Percentiles rank a stretch among this genome's conserved stretches.
Evolutionary conservation across 2,888 invertebrate genomes (phyloP).

Genomic region (Mimas tiliae): DNA sequence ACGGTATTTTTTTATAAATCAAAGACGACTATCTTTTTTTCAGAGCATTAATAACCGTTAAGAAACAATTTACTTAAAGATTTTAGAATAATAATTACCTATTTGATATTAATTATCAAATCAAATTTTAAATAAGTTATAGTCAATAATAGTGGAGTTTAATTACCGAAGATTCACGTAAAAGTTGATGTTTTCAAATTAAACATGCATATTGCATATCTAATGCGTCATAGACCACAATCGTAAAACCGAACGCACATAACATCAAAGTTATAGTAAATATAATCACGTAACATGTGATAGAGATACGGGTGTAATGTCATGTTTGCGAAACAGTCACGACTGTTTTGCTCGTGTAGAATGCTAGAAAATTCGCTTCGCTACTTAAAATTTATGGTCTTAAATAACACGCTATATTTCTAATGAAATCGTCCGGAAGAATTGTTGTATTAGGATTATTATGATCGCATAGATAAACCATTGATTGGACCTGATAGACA

Average conservation of each 20-base stretch:
- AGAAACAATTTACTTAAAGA: too few relatives aligned
- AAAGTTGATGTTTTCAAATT: too few relatives aligned
- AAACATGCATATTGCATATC: not conserved
- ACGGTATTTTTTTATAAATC: too few relatives aligned
- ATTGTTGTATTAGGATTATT: slow-evolving; percentile 23
- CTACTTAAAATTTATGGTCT: slow-evolving; percentile 59
- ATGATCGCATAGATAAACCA: slow-evolving; percentile 31
- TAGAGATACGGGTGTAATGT: slow-evolving; percentile 40
- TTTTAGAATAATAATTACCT: too few relatives aligned
- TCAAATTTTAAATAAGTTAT: too few relatives aligned
- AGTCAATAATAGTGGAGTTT: too few relatives aligned
- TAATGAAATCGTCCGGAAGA: slow-evolving; percentile 8
- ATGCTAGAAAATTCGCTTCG: slow-evolving; percentile 46
- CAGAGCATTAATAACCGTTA: too few relatives aligned
- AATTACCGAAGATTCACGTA: too few relatives aligned
- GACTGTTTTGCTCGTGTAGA: slow-evolving; percentile 34
- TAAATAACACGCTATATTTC: slow-evolving; percentile 49
- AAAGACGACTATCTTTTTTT: too few relatives aligned
- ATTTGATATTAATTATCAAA: too few relatives aligned
- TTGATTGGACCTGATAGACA: not conserved
- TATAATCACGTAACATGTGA: slow-evolving; percentile 37
- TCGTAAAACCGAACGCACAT: not conserved
- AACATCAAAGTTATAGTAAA: not conserved
- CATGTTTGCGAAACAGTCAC: slow-evolving; percentile 39
- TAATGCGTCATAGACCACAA: slow-evolving; percentile 6